A percentile compares a stretch with the other conserved stretches of the same genome.
phyloP scores from a whole-genome alignment of 2,113 vertebrate species.

The Pogonocichla stellata region DNA sequence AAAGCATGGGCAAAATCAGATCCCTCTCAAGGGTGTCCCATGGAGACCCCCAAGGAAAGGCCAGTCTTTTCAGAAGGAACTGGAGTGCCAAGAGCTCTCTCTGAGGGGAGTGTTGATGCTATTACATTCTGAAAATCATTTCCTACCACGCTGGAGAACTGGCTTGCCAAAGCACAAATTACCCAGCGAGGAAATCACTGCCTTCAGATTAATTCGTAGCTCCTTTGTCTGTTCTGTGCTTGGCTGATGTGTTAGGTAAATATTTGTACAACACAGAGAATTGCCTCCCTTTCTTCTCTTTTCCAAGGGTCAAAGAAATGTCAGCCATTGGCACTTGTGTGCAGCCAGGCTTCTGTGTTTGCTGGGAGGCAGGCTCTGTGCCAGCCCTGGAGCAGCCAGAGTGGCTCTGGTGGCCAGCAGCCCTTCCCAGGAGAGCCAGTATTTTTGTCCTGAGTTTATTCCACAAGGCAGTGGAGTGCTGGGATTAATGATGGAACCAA shows the following conservation, averaged over 20 bases:
- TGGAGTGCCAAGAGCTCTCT: neutral
- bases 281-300: conserved; percentile 20
- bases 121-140: neutral
- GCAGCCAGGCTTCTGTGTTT: neutral
- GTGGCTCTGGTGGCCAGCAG: neutral
- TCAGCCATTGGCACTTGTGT: neutral
- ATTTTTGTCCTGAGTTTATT: neutral
- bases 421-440: neutral
- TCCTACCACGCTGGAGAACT: neutral
- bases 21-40: neutral
- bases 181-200: neutral
- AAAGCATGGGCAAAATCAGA: neutral
- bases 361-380: neutral
- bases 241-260: conserved; percentile 29
- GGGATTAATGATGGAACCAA: neutral
- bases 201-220: neutral
- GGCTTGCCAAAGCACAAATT: neutral
- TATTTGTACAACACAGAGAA: conserved; percentile 31
- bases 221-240: neutral
- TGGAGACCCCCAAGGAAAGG: neutral
- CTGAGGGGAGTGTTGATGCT: neutral
- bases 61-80: neutral
- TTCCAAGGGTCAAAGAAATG: neutral
- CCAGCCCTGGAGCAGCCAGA: neutral
- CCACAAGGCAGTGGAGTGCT: neutral